These are phyloP conservation scores for Ariopsis seemanni DNA, from an alignment of 2,113 vertebrate genomes.

Conservation along the genomic window DNA sequence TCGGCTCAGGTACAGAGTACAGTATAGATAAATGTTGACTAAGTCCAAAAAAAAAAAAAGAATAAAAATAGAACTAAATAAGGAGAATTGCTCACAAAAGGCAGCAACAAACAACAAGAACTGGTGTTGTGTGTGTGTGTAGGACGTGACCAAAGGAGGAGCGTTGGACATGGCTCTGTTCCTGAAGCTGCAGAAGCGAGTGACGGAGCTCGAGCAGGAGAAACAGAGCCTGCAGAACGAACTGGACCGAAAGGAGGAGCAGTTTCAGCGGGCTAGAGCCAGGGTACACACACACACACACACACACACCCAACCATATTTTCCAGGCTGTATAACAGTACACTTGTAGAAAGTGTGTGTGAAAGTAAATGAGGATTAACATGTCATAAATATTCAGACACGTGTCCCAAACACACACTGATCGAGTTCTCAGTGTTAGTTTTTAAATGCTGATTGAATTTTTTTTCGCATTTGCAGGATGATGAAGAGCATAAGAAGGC, in stretches of 20 bases:
- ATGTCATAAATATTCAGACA: too few relatives aligned
- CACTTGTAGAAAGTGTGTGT: background rate
- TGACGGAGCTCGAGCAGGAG: constrained; percentile 93
- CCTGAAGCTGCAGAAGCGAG: constrained; percentile 96
- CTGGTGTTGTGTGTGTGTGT: constrained; percentile 21
- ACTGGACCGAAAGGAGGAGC: constrained; percentile 91
- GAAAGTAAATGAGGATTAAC: too few relatives aligned
- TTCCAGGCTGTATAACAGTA: background rate
- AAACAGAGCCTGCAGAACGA: constrained; percentile 93
- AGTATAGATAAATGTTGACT: too few relatives aligned
- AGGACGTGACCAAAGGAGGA: constrained; percentile 87
- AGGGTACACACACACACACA: constrained; percentile 67
- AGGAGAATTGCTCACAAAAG: too few relatives aligned
- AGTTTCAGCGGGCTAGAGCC: constrained; percentile 86
- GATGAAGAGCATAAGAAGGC: constrained; percentile 86
- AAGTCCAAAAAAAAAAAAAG: too few relatives aligned
- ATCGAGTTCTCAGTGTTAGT: background rate
- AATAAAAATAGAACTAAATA: too few relatives aligned
- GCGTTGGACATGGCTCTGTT: constrained; percentile 91
- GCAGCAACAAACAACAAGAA: too few relatives aligned
- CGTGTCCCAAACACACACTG: background rate
- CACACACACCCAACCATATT: background rate
- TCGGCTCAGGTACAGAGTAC: too few relatives aligned
- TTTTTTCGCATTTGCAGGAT: constrained; percentile 47
- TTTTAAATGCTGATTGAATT: background rate